Evolutionary conservation across 2,113 vertebrate species (phyloP), one percentile per base, ranked within the genome.

Genomic region (Zingel zingel): DNA sequence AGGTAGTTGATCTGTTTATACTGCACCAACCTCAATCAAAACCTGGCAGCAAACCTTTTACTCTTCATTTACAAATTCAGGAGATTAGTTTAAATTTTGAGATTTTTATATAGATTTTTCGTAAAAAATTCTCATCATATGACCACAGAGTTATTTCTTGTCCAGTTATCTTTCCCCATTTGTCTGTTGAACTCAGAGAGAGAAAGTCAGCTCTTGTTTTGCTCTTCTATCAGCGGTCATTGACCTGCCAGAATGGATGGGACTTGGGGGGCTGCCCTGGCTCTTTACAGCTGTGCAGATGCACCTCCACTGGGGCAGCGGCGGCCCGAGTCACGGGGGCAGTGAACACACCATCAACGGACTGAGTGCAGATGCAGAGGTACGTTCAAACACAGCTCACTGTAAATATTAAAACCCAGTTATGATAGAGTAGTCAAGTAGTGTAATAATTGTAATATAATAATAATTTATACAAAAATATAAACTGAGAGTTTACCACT

Each of bases 301-400:
- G 56, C 98, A 99, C 81, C 95, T 99, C 69, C 98, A 99, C 91
- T 99, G 98, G 97, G 98, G 98, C 18, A 95, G 89, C 27, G 93
- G 93, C 5, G 92, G 94, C 0, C 93, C 94, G 0, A 68, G 43
- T 10, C 16, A 72, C 0, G 80, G 73, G 0, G 97, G 98, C 0
- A 97, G 97, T 0, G 98, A 99, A 90, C 98, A 98, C 78, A 96
- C 93, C 69, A 91, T 98, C 67, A 92, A 99, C 0, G 94, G 96
- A 1, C 87, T 86, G 58, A 94, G 94, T 3, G 91, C 95, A 19
- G 94, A 95, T 0, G 98, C 96, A 6, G 98, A 99, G 97, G 98
- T 98, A 90, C 2, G 68, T 78, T 69, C 16, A 48, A 74, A 77
- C 6, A 64, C 39, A 54, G 25, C 72, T 63, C 12, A 25, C n/a